Base-by-base conservation (phyloP, 2,888 invertebrate genomes). In the Vesta saturnalis region DNA sequence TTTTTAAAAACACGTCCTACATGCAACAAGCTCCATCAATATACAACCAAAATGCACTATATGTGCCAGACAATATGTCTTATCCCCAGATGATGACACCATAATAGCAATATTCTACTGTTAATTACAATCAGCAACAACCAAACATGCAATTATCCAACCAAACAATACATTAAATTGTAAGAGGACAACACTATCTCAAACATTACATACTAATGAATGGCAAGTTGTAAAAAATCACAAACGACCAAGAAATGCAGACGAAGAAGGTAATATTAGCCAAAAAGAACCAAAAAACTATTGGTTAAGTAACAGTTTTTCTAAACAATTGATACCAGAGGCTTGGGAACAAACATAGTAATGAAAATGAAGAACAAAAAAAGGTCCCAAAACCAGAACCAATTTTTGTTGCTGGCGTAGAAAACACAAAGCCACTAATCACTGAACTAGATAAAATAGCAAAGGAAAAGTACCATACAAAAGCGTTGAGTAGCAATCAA, bases 391-490 rank as follows among this genome's bases (percentile, higher is more conserved):
- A 58, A 14, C 58, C 35, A 10, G 10, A 30, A 14, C 35, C 54
- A 54, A 21, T 60, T 46, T 60, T 21, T 43, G 15, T 60, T 46
- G 46, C 60, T n/a, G n/a, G n/a, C n/a, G n/a, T n/a, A n/a, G n/a
- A n/a, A n/a, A n/a, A n/a, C n/a, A n/a, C n/a, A n/a, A n/a, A n/a
- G n/a, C n/a, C 10, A 30, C 10, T 30, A 30, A 30, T 30, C 4
- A 30, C 30, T 6, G 30, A 30, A 30, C n/a, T n/a, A n/a, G n/a
- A n/a, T n/a, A n/a, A n/a, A n/a, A n/a, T n/a, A n/a, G n/a, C n/a
- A n/a, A n/a, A n/a, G n/a, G n/a, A n/a, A n/a, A n/a, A n/a, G n/a
- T n/a, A n/a, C n/a, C n/a, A n/a, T n/a, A n/a, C n/a, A n/a, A n/a
- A n/a, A n/a, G n/a, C n/a, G n/a, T n/a, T n/a, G n/a, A n/a, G n/a